Evolutionary conservation across 2,797 vertebrate species (phyloP), one percentile per base, ranked within the genome.

Genomic region (Sardinella longiceps): DNA sequence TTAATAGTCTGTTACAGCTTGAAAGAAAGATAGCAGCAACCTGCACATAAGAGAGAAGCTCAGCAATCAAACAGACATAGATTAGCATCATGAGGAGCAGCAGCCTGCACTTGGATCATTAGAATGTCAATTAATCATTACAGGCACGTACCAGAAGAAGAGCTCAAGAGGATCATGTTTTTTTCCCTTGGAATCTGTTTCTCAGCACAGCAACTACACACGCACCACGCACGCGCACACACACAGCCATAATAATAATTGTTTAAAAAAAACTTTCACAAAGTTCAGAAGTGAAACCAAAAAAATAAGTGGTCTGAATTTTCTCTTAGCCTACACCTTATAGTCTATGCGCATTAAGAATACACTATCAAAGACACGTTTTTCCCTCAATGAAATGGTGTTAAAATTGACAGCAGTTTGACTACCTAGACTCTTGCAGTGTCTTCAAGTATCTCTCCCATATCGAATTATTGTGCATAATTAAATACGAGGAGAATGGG

Each of bases 101-200:
- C 60, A 66, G n/a, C 11, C 60, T 66, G 10, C 11, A 30, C 60
- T 25, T 25, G 18, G 28, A 30, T 30, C 15, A 37, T 15, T 18
- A 70, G 4, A 12, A 70, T 33, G 3, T 12, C 1, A 2, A 70
- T 5, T 77, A 77, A 39, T 77, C 70, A 77, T 77, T 15, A 77
- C 28, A 81, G 80, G 84, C 45, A 92, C 94, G 28, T 95, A 96
- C 95, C 94, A 89, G 95, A 94, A 56, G 92, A 91, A 74, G 94
- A 85, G 66, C 91, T 92, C 88, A 95, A 91, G 88, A 95, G 93
- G 89, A 95, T 93, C 95, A 96, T 96, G 93, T 87, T 92, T 87
- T 18, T 43, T 46, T 89, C 58, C 91, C 88, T 86, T 66, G 11
- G 86, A 63, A 51, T 87, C 66, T 81, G 88, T 25, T n/a, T 87